Evolutionary conservation across 2,797 vertebrate species (phyloP), one percentile per base, ranked within the genome.

Genomic region (Gobio occitaniae): DNA sequence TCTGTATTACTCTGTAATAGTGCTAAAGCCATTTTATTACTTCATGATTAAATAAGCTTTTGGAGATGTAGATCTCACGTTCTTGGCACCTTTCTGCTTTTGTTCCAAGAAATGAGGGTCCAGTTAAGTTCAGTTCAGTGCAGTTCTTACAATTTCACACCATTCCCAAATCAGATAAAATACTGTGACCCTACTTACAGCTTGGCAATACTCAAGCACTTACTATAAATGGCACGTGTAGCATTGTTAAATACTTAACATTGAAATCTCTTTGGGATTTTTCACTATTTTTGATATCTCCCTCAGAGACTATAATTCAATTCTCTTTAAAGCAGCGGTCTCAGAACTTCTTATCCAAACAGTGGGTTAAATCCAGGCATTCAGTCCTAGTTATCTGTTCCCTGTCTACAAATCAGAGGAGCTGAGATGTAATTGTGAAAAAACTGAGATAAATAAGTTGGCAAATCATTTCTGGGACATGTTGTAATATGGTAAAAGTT

Each of bases 121-220:
- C 32, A n/a, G 2, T 15, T 63, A 25, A 66, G 59, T 15, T 63
- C 41, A 66, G 59, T 76, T 66, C 8, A 52, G 29, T 1, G 54
- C 52, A 47, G 71, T 71, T 71, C 32, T 19, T 61, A 21, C 19
- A 76, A 84, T 48, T 66, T 72, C n/a, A 10, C 56, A 69, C 50
- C 9, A 44, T 59, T 78, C 29, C 68, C 32, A 81, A 79, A 85
- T 19, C 12, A 44, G 11, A 54, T 69, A 77, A 85, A 11, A 83
- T 21, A 50, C 17, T 16, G 65, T 76, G 52, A 25, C 68, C 2
- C 9, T 65, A 16, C n/a, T 25, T 25, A 68, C 21, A 41, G 13
- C 59, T 75, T 65, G 81, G 44, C 44, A 52, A 38, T 50, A 50
- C 25, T 8, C n/a, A 47, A 44, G 68, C 17, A 25, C 36, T 54